A percentile compares a stretch with the other conserved stretches of the same genome.
These are phyloP conservation scores for Vanessa cardui DNA, from an alignment of 2,888 invertebrate genomes.

Conservation along the genomic window DNA sequence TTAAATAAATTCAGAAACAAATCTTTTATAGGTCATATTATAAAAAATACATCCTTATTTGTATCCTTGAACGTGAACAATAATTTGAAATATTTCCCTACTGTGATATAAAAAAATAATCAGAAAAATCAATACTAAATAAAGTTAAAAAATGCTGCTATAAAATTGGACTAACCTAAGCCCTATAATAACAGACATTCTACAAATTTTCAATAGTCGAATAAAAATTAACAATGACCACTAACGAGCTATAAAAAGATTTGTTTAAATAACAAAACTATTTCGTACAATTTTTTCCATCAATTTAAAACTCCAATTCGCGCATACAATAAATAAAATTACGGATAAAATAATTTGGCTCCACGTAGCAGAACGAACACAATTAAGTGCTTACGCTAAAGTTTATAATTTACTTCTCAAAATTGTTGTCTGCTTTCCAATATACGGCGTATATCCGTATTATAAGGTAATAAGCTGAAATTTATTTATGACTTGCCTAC, in stretches of 20 bases:
- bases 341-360: slow-evolving; percentile 13
- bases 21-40: no score
- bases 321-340: slow-evolving; percentile 13
- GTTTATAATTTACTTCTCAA: slow-evolving; percentile 37
- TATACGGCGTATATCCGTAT: slow-evolving; percentile 27
- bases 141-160: no score
- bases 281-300: neutral
- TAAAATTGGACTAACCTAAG: no score
- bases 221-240: neutral
- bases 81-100: no score
- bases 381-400: slow-evolving; percentile 24
- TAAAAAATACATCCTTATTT: no score
- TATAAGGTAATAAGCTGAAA: slow-evolving; percentile 43
- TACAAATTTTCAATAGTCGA: neutral
- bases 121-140: no score
- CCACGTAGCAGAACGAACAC: slow-evolving; percentile 2
- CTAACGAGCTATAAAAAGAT: neutral
- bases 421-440: slow-evolving; percentile 39
- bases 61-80: no score
- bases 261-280: neutral
- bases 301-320: slow-evolving; percentile 5
- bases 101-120: no score
- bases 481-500: slow-evolving; percentile 39
- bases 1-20: no score
- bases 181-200: neutral